A percentile compares a stretch with the other conserved stretches of the same genome.
Conservation (phyloP, 1,140 invertebrate species). For the Bursaphelenchus mucronatus region DNA sequence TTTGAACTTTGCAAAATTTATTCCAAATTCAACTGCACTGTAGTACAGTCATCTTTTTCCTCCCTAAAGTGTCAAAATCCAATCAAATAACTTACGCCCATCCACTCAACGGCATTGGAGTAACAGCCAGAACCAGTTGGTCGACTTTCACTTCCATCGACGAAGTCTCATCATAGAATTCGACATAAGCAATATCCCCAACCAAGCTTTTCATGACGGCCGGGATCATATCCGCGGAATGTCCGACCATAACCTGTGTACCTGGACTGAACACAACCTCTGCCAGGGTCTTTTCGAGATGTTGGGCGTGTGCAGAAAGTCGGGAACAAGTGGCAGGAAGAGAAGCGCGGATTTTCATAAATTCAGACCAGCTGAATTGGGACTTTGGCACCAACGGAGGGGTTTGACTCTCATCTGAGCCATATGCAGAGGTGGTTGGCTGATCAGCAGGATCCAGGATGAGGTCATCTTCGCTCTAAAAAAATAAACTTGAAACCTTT, state of each 20-base stretch:
- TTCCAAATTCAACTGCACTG: no score
- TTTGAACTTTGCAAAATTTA: no score
- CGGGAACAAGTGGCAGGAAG: conserved; percentile 5
- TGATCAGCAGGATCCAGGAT: no score
- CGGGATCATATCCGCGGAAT: background rate
- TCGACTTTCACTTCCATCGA: conserved; percentile 14
- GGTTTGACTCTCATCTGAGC: no score
- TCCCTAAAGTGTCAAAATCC: no score
- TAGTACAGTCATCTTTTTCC: no score
- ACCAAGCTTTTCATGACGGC: conserved; percentile 10
- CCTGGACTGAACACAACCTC: conserved; percentile 17
- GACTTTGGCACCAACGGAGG: background rate
- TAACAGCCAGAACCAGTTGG: background rate
- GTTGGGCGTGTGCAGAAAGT: background rate
- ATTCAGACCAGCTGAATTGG: conserved; percentile 9
- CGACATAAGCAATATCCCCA: conserved; percentile 7
- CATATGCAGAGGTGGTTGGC: no score
- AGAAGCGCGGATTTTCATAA: conserved; percentile 4
- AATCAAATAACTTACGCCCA: conserved; percentile 3
- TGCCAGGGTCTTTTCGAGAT: conserved; percentile 5
- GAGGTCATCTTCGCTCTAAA: no score
- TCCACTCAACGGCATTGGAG: conserved; percentile 4
- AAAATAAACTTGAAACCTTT: no score
- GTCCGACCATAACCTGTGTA: conserved; percentile 6
- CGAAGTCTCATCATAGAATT: conserved; percentile 7